These are phyloP conservation scores for Pangasius sanitwongsei DNA, from an alignment of 2,797 vertebrate genomes.

Conservation along the genomic window DNA sequence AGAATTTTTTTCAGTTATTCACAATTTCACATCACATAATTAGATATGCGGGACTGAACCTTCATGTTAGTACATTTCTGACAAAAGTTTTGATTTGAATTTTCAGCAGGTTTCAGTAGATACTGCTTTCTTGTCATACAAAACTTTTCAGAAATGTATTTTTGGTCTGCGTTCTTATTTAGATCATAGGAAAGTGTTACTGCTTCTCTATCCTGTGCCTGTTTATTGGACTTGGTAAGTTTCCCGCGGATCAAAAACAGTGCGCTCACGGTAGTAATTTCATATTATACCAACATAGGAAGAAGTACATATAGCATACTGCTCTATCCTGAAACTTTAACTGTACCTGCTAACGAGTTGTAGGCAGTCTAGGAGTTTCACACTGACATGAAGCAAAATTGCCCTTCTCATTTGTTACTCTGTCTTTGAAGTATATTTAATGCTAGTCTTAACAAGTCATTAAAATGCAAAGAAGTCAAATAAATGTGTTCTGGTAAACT, in stretches of 20 bases:
- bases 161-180: not conserved
- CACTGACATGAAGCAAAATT: not conserved
- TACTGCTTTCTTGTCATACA: not conserved
- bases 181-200: not conserved
- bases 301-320: not conserved
- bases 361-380: not conserved
- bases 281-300: not conserved
- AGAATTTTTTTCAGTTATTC: not conserved
- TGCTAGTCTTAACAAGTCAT: constrained; percentile 6
- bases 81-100: not conserved
- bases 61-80: not conserved
- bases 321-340: not conserved
- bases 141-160: not conserved
- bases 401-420: not conserved
- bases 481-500: constrained; percentile 38
- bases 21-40: not conserved
- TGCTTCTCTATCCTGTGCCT: not conserved
- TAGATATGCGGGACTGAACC: not conserved
- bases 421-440: constrained; percentile 2
- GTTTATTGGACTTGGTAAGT: not conserved
- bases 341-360: not conserved
- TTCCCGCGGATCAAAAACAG: not conserved
- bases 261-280: not conserved
- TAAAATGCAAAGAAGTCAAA: constrained; percentile 26
- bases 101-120: not conserved